Base-by-base conservation (phyloP, 2,888 invertebrate species). In the Aromia moschata region DNA sequence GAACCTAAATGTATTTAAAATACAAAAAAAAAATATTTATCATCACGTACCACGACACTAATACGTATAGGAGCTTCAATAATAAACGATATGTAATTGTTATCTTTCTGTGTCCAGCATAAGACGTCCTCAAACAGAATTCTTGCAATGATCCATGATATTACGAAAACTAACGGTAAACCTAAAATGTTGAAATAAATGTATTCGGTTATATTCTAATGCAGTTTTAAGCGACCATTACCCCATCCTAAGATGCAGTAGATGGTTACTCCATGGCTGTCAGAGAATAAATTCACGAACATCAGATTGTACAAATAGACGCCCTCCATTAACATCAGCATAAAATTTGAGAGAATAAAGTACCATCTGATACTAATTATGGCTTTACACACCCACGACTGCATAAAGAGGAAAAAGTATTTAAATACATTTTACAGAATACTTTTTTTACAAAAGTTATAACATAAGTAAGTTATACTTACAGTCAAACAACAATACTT, bases 291-390 rank as follows among this genome's bases (percentile, higher is more conserved):
- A 5, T 88, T 85, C 49, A 86, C 71, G 72, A 87, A 88, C 62
- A 90, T 85, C 44, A 89, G 80, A 76, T 87, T 89, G 74, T 89
- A 88, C 7, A 90, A 82, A 74, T 89, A 89, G 1, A 89, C 80
- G 0, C 88, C 89, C 77, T 90, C 90, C 84, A 89, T 87, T 41
- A 89, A 79, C 56, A 89, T 85, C 85, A 89, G 87, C 68, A 84
- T 83, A 74, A 88, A 89, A 78, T 89, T 90, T 7, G 88, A 86
- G 54, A 87, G 80, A 55, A 88, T 83, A 65, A 85, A 85, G 75
- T 88, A 89, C 74, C 87, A 84, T 82, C 87, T 86, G 0, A 85
- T 64, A 54, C 84, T 84, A 17, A 85, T 85, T 37, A 89, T 81
- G 7, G 84, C 74, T 76, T 88, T 88, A 75, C 89, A 89, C 38